These are phyloP conservation scores for Tamandua tetradactyla DNA, from an alignment of 2,797 vertebrate genomes.

Conservation along the genomic window DNA sequence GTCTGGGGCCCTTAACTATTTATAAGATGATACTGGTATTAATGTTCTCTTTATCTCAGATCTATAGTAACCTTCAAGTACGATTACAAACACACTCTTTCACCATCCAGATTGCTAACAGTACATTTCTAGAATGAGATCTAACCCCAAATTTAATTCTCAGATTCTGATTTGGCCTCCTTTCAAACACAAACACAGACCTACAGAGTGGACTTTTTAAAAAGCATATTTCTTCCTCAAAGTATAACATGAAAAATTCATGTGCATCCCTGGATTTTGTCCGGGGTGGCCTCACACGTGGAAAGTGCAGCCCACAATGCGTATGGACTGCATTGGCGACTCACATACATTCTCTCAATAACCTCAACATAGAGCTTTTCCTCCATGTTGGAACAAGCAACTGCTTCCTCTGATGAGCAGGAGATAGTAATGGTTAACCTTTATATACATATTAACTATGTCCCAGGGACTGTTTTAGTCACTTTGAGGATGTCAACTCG, in stretches of 20 bases:
- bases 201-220: background rate
- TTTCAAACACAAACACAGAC: background rate
- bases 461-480: background rate
- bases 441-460: background rate
- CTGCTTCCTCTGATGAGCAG: background rate
- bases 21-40: background rate
- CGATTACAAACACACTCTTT: background rate
- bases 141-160: background rate
- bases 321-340: background rate
- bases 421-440: background rate
- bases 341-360: background rate
- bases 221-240: background rate
- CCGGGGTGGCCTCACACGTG: background rate
- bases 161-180: conserved; percentile 8
- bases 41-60: background rate
- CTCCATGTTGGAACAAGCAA: background rate
- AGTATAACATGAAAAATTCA: background rate
- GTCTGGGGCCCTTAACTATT: background rate
- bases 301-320: background rate
- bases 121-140: background rate
- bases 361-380: background rate
- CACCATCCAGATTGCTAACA: background rate
- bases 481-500: background rate
- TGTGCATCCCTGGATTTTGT: background rate
- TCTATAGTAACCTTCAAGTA: background rate